These are phyloP conservation scores for Serripes groenlandicus DNA, from an alignment of 2,888 invertebrate genomes.

Conservation along the genomic window DNA sequence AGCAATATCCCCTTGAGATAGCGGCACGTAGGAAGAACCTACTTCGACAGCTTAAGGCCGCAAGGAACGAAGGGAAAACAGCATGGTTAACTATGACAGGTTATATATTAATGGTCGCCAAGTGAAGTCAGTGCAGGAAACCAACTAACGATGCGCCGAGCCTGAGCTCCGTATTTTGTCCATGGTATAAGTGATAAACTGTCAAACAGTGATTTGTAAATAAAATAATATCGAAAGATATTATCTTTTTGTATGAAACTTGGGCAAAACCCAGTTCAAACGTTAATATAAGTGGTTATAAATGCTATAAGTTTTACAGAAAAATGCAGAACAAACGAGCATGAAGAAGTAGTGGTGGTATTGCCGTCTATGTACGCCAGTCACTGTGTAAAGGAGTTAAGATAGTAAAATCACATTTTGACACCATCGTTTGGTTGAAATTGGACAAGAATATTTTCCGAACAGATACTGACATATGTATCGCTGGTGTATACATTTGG, in stretches of 20 bases:
- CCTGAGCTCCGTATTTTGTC: neutral
- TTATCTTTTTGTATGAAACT: constrained; percentile 4
- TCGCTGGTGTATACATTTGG: constrained; percentile 1
- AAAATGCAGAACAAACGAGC: neutral
- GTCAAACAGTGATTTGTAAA: neutral
- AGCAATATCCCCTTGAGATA: neutral
- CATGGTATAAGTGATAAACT: constrained; percentile 1
- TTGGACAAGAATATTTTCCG: neutral
- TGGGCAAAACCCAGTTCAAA: neutral
- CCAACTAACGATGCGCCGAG: neutral
- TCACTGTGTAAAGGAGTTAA: neutral
- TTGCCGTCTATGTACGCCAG: neutral
- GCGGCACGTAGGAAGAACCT: neutral
- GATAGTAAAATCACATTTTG: neutral
- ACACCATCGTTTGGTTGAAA: constrained; percentile 5
- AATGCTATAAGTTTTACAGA: neutral
- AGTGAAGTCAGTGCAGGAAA: neutral
- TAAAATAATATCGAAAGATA: neutral
- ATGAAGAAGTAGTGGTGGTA: constrained; percentile 9
- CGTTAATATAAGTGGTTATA: neutral
- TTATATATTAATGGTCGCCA: neutral
- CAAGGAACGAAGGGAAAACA: neutral
- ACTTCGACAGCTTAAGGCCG: neutral
- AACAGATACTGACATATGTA: neutral
- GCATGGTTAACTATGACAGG: constrained; percentile 9